phyloP scores from a whole-genome alignment of 2,797 vertebrate genomes.

The Spinus olivaceus region DNA sequence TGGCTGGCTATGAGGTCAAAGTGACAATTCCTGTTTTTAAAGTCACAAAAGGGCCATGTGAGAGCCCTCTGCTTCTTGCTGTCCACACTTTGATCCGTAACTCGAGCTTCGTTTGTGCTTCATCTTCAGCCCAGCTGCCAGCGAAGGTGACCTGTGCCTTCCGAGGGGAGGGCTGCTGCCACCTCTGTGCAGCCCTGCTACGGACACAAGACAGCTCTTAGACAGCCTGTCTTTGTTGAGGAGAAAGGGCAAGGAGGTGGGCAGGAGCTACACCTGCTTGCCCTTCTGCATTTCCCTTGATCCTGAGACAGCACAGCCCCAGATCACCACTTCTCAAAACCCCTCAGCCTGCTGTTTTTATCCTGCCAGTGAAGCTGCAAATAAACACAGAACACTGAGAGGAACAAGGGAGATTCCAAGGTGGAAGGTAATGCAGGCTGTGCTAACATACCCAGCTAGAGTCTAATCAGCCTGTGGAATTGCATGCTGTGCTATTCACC shows the following conservation, averaged over 20 bases:
- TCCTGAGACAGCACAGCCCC: neutral
- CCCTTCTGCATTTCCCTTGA: neutral
- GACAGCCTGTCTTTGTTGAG: neutral
- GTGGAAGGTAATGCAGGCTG: neutral
- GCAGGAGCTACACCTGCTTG: neutral
- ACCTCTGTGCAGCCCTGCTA: neutral
- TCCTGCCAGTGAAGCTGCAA: neutral
- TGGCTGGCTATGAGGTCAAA: neutral
- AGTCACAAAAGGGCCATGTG: neutral
- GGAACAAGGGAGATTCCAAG: neutral
- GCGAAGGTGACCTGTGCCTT: neutral
- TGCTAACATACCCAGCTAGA: neutral
- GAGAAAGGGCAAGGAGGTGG: neutral
- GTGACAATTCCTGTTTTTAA: neutral
- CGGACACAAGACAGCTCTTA: neutral
- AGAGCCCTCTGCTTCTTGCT: neutral
- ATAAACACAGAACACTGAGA: neutral
- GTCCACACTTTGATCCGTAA: neutral
- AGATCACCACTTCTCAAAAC: neutral
- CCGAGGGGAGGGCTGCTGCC: accelerated
- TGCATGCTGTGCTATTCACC: neutral
- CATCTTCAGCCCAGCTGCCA: neutral
- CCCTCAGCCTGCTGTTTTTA: neutral
- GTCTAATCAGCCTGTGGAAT: neutral
- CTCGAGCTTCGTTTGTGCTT: neutral